Conservation (phyloP, 2,113 vertebrate genomes). For the Oreotrochilus melanogaster region DNA sequence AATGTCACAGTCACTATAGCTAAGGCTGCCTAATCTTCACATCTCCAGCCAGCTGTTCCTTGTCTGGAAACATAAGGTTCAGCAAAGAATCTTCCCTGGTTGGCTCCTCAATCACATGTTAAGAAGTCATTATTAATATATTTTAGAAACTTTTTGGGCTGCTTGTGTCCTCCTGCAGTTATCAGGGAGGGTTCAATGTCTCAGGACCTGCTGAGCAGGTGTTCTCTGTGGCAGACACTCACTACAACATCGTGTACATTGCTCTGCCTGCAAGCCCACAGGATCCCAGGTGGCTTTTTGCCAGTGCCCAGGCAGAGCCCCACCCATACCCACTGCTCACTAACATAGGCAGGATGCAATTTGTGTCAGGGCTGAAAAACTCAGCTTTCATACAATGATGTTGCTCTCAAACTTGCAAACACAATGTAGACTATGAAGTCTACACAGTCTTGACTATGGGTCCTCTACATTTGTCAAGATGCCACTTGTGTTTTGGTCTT, state of each 20-base stretch:
- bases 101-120: background rate
- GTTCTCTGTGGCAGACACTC: background rate
- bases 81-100: background rate
- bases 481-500: background rate
- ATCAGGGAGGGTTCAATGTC: background rate
- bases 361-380: background rate
- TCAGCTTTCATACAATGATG: background rate
- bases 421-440: background rate
- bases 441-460: background rate
- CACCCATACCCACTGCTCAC: rapidly evolving
- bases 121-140: background rate
- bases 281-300: background rate
- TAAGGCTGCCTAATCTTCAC: background rate
- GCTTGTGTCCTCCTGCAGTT: background rate
- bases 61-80: background rate
- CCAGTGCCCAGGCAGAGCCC: background rate
- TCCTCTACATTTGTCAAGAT: background rate
- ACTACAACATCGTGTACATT: background rate
- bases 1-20: background rate
- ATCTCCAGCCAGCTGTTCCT: background rate
- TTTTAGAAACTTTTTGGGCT: background rate
- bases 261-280: background rate
- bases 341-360: background rate
- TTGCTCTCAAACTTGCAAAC: background rate
- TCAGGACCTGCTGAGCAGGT: background rate